These are phyloP conservation scores for Clupea harengus DNA, from an alignment of 2,113 vertebrate genomes.

Conservation along the genomic window DNA sequence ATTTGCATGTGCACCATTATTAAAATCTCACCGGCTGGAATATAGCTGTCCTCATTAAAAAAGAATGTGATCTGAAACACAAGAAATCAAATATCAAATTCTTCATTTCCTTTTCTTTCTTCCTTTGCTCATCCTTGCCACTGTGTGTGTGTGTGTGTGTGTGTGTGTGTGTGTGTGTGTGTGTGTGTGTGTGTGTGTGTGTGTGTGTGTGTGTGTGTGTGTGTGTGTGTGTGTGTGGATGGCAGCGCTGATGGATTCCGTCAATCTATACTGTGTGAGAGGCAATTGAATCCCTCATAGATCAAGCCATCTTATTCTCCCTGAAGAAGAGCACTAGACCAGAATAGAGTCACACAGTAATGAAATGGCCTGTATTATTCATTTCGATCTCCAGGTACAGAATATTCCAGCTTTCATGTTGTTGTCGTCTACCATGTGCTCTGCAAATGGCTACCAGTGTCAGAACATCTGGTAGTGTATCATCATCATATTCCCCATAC, in stretches of 20 bases:
- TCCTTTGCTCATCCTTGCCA: constrained; percentile 5
- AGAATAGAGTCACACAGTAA: constrained; percentile 42
- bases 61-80: constrained; percentile 65
- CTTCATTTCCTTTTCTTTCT: constrained; percentile 30
- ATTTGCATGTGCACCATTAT: constrained; percentile 64
- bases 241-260: constrained; percentile 44
- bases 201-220: no score
- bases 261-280: constrained; percentile 24
- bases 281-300: constrained; percentile 25
- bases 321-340: constrained; percentile 29
- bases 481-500: constrained; percentile 41
- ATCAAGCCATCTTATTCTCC: constrained; percentile 45
- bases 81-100: constrained; percentile 57
- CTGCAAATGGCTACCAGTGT: constrained; percentile 42
- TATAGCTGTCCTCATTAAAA: constrained; percentile 72
- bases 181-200: no score
- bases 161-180: no score
- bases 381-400: constrained; percentile 40
- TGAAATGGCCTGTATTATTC: constrained; percentile 45
- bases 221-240: constrained; percentile 6
- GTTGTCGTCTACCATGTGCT: constrained; percentile 41
- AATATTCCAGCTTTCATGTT: constrained; percentile 50
- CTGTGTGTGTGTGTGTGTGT: constrained; percentile 12
- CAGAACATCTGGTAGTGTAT: constrained; percentile 32
- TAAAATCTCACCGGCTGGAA: constrained; percentile 69